phyloP scores from a whole-genome alignment of 2,888 invertebrate genomes.

The Entomobrya proxima region DNA sequence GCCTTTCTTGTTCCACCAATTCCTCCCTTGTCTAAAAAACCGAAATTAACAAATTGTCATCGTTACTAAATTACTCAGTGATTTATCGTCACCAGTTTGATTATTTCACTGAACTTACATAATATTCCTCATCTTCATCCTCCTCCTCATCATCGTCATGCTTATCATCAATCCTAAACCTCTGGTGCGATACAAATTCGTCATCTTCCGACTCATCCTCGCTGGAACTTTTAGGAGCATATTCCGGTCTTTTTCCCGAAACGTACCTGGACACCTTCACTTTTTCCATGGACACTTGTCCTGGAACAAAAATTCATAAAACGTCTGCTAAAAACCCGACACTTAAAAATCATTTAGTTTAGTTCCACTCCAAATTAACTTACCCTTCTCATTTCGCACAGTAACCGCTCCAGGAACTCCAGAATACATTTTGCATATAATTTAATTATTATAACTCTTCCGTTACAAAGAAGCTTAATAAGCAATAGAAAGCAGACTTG shows the following conservation, averaged over 20 bases:
- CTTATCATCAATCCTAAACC: constrained; percentile 73
- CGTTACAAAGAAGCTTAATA: no score
- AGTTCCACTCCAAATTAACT: constrained; percentile 9
- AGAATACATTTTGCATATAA: no score
- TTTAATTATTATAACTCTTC: no score
- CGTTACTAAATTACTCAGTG: no score
- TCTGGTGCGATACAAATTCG: constrained; percentile 83
- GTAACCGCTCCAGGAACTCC: constrained; percentile 98
- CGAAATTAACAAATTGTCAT: no score
- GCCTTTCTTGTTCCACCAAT: constrained; percentile 80
- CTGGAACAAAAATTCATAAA: constrained; percentile 79
- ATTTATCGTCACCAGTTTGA: constrained; percentile 56
- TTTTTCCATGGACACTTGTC: constrained; percentile 98
- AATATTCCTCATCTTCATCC: no score
- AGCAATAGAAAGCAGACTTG: no score
- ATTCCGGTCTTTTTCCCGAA: constrained; percentile 97
- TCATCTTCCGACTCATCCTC: constrained; percentile 93
- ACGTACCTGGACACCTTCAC: constrained; percentile 99
- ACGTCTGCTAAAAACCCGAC: neutral
- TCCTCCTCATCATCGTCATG: constrained; percentile 74
- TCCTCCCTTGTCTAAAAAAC: constrained; percentile 71
- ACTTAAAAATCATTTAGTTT: neutral
- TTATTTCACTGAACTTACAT: constrained; percentile 59
- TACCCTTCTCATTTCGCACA: constrained; percentile 98
- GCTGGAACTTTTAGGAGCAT: constrained; percentile 90